phyloP scores from a whole-genome alignment of 2,797 vertebrate genomes.

The Ceyx erithaca region DNA sequence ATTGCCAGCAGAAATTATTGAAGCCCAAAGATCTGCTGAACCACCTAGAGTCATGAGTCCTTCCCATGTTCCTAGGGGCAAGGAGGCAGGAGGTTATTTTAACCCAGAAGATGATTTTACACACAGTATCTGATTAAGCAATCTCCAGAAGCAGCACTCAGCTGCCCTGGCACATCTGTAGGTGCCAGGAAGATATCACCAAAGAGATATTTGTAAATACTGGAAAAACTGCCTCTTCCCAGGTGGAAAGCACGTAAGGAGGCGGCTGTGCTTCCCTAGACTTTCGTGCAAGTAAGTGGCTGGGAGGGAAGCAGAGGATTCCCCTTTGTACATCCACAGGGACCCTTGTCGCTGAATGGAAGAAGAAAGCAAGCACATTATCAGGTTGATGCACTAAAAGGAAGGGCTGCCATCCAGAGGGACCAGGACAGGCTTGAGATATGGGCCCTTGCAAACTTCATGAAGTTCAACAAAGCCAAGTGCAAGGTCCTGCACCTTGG shows the following conservation, averaged over 20 bases:
- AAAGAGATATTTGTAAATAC: not conserved
- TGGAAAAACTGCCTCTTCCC: not conserved
- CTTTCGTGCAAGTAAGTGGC: not conserved
- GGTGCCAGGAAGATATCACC: not conserved
- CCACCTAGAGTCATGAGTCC: not conserved
- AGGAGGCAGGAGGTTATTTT: not conserved
- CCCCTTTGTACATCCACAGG: not conserved
- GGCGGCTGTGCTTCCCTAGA: not conserved
- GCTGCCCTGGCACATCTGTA: not conserved
- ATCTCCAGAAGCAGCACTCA: not conserved
- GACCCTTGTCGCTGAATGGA: not conserved
- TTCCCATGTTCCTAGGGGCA: not conserved
- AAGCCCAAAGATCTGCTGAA: not conserved
- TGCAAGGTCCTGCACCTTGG: too few species aligned
- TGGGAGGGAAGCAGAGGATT: not conserved
- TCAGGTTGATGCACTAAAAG: too few species aligned
- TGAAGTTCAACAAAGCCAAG: too few species aligned
- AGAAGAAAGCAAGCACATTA: not conserved
- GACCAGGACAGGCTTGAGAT: too few species aligned
- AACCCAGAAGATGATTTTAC: not conserved
- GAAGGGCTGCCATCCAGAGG: too few species aligned
- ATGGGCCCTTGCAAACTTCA: too few species aligned
- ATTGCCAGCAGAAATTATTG: not conserved
- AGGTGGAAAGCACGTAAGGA: not conserved
- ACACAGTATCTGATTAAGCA: not conserved